Percentiles rank a stretch among this genome's conserved stretches.
Conservation (phyloP, 2,888 invertebrate species). For the Chrysina gloriosa region DNA sequence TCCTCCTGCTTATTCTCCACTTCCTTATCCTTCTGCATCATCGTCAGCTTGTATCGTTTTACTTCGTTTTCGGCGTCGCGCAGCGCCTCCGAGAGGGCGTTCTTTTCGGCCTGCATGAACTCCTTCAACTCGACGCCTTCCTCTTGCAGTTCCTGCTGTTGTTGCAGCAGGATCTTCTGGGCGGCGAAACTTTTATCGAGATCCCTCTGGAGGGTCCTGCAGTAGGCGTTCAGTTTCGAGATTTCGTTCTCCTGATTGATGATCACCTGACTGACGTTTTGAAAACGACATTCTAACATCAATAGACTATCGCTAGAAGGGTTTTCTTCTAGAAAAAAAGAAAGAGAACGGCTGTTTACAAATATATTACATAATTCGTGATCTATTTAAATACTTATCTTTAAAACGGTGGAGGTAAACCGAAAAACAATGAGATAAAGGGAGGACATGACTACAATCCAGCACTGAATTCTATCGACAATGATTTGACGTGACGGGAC, state of each 20-base stretch:
- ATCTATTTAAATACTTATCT: no score
- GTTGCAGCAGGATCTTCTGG: conserved; percentile 76
- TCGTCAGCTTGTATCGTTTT: conserved; percentile 52
- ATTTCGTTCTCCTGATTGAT: conserved; percentile 82
- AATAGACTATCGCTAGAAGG: conserved; percentile 73
- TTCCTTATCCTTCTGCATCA: conserved; percentile 69
- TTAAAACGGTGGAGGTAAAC: no score
- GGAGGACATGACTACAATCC: no score
- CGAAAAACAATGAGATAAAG: no score
- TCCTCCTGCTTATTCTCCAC: conserved; percentile 77
- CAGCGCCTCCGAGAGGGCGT: conserved; percentile 81
- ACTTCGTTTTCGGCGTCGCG: conserved; percentile 81
- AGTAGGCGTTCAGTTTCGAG: conserved; percentile 75
- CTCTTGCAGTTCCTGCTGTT: conserved; percentile 81
- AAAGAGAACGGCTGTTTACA: neutral
- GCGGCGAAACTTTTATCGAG: conserved; percentile 75
- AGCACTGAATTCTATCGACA: no score
- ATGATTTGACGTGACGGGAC: no score
- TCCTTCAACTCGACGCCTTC: conserved; percentile 88
- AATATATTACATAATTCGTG: no score
- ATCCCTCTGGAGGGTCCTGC: conserved; percentile 78
- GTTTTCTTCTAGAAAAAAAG: conserved; percentile 53
- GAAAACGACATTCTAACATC: conserved; percentile 80
- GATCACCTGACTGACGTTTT: conserved; percentile 79
- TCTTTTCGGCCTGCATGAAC: conserved; percentile 88